phyloP scores from a whole-genome alignment of 2,888 invertebrate genomes.

The Andrena camellia region DNA sequence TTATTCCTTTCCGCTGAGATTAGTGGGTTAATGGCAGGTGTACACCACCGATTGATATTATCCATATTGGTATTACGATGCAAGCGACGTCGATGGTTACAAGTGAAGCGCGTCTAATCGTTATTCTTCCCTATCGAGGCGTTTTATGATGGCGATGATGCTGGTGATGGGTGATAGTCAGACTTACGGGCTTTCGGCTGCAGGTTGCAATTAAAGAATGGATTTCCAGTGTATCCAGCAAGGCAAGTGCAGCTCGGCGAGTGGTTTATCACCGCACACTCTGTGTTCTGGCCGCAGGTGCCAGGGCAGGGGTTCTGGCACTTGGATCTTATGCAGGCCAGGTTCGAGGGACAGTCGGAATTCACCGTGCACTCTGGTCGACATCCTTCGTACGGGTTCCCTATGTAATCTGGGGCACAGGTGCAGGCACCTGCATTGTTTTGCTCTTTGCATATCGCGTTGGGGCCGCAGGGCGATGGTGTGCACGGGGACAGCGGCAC shows the following conservation, averaged over 20 bases:
- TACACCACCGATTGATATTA: background rate
- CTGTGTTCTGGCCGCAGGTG: slow-evolving; percentile 87
- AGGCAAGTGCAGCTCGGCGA: slow-evolving; percentile 92
- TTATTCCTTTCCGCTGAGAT: slow-evolving; percentile 11
- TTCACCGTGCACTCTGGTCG: slow-evolving; percentile 85
- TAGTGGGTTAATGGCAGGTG: slow-evolving; percentile 47
- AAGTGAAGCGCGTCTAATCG: slow-evolving; percentile 77
- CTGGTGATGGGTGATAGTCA: slow-evolving; percentile 17
- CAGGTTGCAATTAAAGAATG: slow-evolving; percentile 88
- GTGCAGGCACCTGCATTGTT: slow-evolving; percentile 92
- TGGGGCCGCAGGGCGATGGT: slow-evolving; percentile 91
- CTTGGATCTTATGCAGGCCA: slow-evolving; percentile 86
- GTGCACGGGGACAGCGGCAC: slow-evolving; percentile 86
- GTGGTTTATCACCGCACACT: slow-evolving; percentile 92
- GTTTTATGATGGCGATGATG: slow-evolving; percentile 9
- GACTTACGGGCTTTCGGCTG: slow-evolving; percentile 81
- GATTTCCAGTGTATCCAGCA: slow-evolving; percentile 89
- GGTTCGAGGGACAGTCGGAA: slow-evolving; percentile 85
- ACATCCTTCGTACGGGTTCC: slow-evolving; percentile 88
- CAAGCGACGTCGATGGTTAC: slow-evolving; percentile 25
- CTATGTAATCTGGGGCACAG: slow-evolving; percentile 90
- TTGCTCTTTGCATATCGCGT: slow-evolving; percentile 90
- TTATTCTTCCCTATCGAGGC: slow-evolving; percentile 75
- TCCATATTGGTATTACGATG: slow-evolving; percentile 21
- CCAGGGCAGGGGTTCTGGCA: slow-evolving; percentile 86